A percentile compares a stretch with the other conserved stretches of the same genome.
phyloP scores from a whole-genome alignment of 2,113 vertebrate species.

The Melanerpes aurifrons region DNA sequence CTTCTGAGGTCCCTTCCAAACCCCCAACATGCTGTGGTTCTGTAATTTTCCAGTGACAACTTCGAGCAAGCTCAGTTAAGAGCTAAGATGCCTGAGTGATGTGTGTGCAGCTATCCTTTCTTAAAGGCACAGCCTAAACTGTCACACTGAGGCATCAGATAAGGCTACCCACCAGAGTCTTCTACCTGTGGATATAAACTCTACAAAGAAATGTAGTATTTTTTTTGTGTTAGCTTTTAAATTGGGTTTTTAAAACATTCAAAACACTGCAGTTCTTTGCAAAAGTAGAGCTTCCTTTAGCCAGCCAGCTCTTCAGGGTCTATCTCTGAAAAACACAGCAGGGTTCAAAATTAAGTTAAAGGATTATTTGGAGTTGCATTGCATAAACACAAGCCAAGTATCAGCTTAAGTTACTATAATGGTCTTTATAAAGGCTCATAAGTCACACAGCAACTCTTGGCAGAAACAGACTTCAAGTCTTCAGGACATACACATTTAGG shows the following conservation, averaged over 20 bases:
- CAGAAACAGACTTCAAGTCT: constrained; percentile 20
- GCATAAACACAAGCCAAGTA: constrained; percentile 46
- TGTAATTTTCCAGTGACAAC: background rate
- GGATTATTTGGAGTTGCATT: constrained; percentile 50
- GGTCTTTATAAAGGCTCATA: constrained; percentile 11
- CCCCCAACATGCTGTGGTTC: too few relatives aligned
- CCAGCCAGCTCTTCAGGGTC: background rate
- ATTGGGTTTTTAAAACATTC: background rate
- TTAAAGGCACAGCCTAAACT: too few relatives aligned
- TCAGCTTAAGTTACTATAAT: constrained; percentile 34
- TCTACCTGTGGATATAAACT: background rate
- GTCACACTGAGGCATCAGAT: background rate
- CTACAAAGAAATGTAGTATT: background rate
- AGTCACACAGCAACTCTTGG: background rate
- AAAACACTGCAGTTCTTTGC: background rate
- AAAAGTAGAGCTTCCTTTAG: background rate
- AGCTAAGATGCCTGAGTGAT: background rate
- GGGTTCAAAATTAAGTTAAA: constrained; percentile 35
- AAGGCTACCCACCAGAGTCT: background rate
- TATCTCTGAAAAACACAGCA: background rate
- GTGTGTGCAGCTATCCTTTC: too few relatives aligned
- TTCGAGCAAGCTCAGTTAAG: background rate
- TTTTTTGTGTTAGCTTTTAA: background rate
- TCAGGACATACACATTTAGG: background rate
- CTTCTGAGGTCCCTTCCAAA: too few relatives aligned